Conservation (phyloP, 2,113 vertebrate species). For the Pedionomus torquatus region DNA sequence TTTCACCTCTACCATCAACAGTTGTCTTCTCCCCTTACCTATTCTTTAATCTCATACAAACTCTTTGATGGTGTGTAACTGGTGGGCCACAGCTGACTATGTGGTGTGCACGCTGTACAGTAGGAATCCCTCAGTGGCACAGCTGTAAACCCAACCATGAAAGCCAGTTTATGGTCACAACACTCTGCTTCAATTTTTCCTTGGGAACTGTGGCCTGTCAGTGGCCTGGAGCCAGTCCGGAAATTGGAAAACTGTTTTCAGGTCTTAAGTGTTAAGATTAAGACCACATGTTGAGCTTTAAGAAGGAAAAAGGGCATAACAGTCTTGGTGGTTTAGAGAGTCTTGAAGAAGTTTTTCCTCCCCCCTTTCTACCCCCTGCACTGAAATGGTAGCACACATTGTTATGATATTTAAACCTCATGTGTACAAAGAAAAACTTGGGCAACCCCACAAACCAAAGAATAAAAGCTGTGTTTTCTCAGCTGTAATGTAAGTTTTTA, state of each 20-base stretch:
- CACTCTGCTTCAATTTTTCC: slow-evolving; percentile 79
- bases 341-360: slow-evolving; percentile 22
- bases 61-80: background rate
- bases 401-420: slow-evolving; percentile 81
- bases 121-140: slow-evolving; percentile 79
- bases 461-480: slow-evolving; percentile 87
- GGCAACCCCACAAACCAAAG: slow-evolving; percentile 85
- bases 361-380: slow-evolving; percentile 29
- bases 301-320: slow-evolving; percentile 68
- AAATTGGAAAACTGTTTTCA: slow-evolving; percentile 92
- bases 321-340: slow-evolving; percentile 72
- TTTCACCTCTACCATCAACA: background rate
- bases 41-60: background rate
- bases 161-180: slow-evolving; percentile 75
- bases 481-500: slow-evolving; percentile 90
- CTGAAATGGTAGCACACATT: slow-evolving; percentile 74
- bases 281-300: slow-evolving; percentile 87
- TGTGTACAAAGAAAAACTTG: slow-evolving; percentile 84
- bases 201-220: slow-evolving; percentile 70
- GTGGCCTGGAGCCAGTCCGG: slow-evolving; percentile 86
- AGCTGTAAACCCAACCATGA: slow-evolving; percentile 81
- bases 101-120: background rate
- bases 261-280: slow-evolving; percentile 83
- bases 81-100: slow-evolving; percentile 1
- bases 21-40: background rate